Percentiles rank a stretch among this genome's conserved stretches.
Evolutionary conservation across 2,113 vertebrate genomes (phyloP).

Genomic region (Echinops telfairi): DNA sequence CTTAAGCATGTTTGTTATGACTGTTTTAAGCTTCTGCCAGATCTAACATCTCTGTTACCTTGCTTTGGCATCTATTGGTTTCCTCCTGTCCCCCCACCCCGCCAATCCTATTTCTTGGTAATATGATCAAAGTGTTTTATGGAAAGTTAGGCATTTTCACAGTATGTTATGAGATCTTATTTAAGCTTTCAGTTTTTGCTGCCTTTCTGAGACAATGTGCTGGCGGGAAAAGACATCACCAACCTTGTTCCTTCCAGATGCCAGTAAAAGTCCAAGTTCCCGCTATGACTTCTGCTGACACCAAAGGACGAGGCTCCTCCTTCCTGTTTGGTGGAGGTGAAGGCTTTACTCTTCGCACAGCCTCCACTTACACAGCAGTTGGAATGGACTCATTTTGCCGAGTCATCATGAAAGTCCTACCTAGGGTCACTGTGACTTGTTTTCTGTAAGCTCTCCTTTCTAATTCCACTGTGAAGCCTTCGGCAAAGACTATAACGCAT

Average conservation of each 20-base stretch:
- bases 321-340: background rate
- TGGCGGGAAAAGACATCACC: background rate
- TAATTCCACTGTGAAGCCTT: too few relatives aligned
- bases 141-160: background rate
- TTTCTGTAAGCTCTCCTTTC: background rate
- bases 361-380: background rate
- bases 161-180: background rate
- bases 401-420: background rate
- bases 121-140: background rate
- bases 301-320: background rate
- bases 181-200: background rate
- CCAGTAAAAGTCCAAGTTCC: background rate
- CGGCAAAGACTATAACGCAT: too few relatives aligned
- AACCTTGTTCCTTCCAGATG: background rate
- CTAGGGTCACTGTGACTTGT: background rate
- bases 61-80: background rate
- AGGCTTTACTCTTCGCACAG: background rate
- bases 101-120: background rate
- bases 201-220: background rate
- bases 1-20: background rate
- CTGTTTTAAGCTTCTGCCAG: background rate
- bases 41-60: background rate
- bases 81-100: background rate
- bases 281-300: background rate
- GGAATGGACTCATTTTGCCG: background rate